Conservation (phyloP, 1,140 invertebrate species). For the Spodoptera frugiperda region DNA sequence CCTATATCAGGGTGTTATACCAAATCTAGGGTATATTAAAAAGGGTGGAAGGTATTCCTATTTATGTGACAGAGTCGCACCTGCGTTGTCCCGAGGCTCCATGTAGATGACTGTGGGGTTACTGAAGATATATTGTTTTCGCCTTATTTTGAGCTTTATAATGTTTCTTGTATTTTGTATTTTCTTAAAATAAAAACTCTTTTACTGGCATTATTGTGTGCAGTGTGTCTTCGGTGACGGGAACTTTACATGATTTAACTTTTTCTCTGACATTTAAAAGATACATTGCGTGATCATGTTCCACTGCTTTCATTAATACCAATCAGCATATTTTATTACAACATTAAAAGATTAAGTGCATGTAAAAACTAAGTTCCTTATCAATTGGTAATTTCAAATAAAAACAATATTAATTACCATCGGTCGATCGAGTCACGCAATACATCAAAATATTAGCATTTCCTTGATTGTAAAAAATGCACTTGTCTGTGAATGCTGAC, state of each 20-base stretch:
- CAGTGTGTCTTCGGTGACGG: no score
- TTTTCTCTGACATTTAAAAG: background rate
- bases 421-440: constrained; percentile 1
- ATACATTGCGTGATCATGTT: no score
- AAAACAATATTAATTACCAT: constrained; percentile 13
- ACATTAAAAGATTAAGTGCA: constrained; percentile 2
- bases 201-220: background rate
- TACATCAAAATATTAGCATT: background rate
- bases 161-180: constrained; percentile 29
- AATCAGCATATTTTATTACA: background rate
- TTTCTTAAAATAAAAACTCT: constrained; percentile 3
- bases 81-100: constrained; percentile 54
- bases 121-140: constrained; percentile 44
- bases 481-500: constrained; percentile 11
- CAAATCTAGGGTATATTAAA: constrained; percentile 83
- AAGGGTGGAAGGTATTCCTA: constrained; percentile 65
- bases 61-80: constrained; percentile 64
- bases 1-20: constrained; percentile 76
- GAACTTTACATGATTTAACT: background rate
- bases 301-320: background rate
- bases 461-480: constrained; percentile 22
- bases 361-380: background rate
- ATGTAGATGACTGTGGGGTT: constrained; percentile 33
- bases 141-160: constrained; percentile 37
- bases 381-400: constrained; percentile 8